Conservation (phyloP, 2,113 vertebrate genomes). For the Artemisiospiza belli region DNA sequence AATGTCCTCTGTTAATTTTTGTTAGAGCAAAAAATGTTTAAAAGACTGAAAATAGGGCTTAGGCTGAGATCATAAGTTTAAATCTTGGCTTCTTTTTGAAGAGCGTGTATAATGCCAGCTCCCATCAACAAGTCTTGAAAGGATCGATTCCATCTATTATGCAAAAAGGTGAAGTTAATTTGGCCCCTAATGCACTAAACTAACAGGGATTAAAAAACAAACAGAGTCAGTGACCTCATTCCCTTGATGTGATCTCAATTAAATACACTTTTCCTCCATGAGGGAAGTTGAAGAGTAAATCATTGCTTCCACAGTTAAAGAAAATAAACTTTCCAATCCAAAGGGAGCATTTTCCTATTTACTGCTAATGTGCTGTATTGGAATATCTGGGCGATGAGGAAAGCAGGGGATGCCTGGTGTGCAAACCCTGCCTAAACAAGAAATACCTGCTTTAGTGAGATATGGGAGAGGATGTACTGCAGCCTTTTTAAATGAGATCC, state of each 20-base stretch:
- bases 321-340: conserved; percentile 49
- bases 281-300: conserved; percentile 10
- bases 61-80: conserved; percentile 44
- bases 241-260: conserved; percentile 50
- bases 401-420: neutral
- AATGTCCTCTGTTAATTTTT: neutral
- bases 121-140: conserved; percentile 34
- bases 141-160: conserved; percentile 39
- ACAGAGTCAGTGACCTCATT: conserved; percentile 52
- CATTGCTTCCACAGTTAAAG: neutral
- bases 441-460: neutral
- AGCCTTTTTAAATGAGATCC: conserved; percentile 64
- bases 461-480: conserved; percentile 27
- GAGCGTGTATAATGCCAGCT: neutral
- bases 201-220: conserved; percentile 55
- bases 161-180: conserved; percentile 48
- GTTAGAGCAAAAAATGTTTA: neutral
- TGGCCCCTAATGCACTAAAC: conserved; percentile 30
- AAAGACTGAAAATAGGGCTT: neutral
- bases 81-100: conserved; percentile 31
- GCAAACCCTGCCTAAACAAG: neutral
- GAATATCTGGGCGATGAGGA: neutral
- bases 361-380: neutral
- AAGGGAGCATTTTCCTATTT: neutral
- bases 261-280: conserved; percentile 37